phyloP scores from a whole-genome alignment of 1,140 invertebrate genomes.

The Hyposmocoma kahamanoa region DNA sequence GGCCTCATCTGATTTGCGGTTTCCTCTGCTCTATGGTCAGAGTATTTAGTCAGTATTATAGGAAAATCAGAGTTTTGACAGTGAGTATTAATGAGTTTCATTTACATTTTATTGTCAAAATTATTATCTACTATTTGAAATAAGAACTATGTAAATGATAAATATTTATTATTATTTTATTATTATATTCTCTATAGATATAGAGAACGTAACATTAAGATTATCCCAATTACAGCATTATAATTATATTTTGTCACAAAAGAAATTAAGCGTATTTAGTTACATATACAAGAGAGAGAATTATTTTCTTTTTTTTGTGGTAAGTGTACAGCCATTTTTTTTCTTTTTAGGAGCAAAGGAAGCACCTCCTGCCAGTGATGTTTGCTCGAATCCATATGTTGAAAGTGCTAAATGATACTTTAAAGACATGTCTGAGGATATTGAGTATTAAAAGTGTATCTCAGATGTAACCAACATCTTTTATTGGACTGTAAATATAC shows the following conservation, averaged over 20 bases:
- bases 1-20: conserved; percentile 77
- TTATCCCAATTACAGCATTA: too few species aligned
- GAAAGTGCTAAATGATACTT: conserved; percentile 75
- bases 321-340: conserved; percentile 18
- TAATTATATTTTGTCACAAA: too few species aligned
- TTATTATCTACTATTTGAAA: too few species aligned
- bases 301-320: too few species aligned
- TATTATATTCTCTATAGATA: too few species aligned
- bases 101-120: too few species aligned
- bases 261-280: too few species aligned
- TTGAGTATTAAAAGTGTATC: conserved; percentile 78
- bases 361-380: conserved; percentile 77
- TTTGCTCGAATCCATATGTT: conserved; percentile 80
- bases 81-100: conserved; percentile 64
- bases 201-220: too few species aligned
- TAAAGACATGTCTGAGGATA: conserved; percentile 76
- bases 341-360: conserved; percentile 75
- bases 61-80: conserved; percentile 77
- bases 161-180: too few species aligned
- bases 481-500: conserved; percentile 26
- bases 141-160: too few species aligned
- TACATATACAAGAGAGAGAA: too few species aligned
- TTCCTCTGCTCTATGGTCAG: conserved; percentile 78
- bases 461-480: conserved; percentile 74
- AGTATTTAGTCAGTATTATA: conserved; percentile 82